Percentiles rank a stretch among this genome's conserved stretches.
Evolutionary conservation across 2,113 vertebrate species (phyloP).

Genomic region (Protobothrops mucrosquamatus): DNA sequence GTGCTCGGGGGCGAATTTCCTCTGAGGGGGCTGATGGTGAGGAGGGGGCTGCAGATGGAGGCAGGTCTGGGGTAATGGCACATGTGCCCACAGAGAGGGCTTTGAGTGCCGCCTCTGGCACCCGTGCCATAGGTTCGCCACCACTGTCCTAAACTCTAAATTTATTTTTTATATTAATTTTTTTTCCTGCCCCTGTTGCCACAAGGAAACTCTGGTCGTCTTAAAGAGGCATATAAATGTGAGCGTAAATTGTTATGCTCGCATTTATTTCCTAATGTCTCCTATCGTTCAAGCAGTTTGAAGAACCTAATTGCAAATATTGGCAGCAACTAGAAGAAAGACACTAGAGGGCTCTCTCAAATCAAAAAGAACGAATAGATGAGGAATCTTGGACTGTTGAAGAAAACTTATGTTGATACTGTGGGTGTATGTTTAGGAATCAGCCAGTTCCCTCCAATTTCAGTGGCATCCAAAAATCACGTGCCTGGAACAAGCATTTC

Average conservation of each 20-base stretch:
- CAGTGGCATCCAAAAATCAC: not conserved
- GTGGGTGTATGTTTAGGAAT: not conserved
- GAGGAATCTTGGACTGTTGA: not conserved
- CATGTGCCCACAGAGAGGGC: too few relatives aligned
- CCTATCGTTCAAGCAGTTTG: not conserved
- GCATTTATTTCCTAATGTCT: not conserved
- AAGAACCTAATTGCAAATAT: not conserved
- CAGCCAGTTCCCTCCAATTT: not conserved
- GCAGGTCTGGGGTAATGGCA: too few relatives aligned
- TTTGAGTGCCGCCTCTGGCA: too few relatives aligned
- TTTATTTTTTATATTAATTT: not conserved
- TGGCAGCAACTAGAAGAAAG: not conserved
- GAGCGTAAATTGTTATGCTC: not conserved
- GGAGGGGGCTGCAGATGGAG: too few relatives aligned
- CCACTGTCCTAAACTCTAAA: not conserved
- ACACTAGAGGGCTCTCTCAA: conserved; percentile 15
- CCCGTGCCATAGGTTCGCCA: too few relatives aligned
- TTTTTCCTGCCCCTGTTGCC: not conserved
- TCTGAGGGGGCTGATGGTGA: too few relatives aligned
- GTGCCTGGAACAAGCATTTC: not conserved
- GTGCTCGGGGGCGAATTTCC: too few relatives aligned
- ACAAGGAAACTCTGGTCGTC: not conserved
- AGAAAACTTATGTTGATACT: not conserved
- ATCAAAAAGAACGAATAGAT: not conserved
- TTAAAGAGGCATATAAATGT: not conserved